Base-by-base conservation (phyloP, 2,888 invertebrate genomes). In the Watsonalla binaria region DNA sequence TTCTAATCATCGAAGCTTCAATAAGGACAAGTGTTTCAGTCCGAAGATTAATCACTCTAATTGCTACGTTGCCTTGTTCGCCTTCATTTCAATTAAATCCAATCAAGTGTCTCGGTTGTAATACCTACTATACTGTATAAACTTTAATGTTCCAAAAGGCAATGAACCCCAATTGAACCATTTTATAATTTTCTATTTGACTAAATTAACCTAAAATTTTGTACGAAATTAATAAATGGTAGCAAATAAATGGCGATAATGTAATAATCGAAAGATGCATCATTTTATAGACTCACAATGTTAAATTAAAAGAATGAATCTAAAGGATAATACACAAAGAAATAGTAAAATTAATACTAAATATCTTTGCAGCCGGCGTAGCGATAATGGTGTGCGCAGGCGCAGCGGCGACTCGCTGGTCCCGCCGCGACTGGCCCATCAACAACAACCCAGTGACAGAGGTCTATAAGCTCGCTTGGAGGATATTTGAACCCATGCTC, bases 301-400 rank as follows among this genome's bases (percentile, higher is more conserved):
- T 24, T 24, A 24, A 24, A 24, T 2, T 24, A 24, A 2, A 24
- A 24, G 24, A 24, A 24, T 24, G 1, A 24, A 24, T 24, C 24
- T n/a, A n/a, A n/a, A n/a, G n/a, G n/a, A 24, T 24, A 24, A 24
- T 24, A 24, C 24, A 14, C 39, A 9, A 51, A 6, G 2, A 51
- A 0, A 35, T 45, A 52, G 8, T 34, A 45, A 24, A 24, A 2
- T 51, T 51, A 35, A n/a, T 13, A 8, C 50, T 13, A 9, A 45
- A 48, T n/a, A 51, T 47, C 52, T 37, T 70, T 74, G 47, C 68
- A 90, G 90, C 90, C 48, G 90, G 90, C 33, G 89, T 90, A n/a
- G 89, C 89, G 2, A 80, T 90, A 45, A 90, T 90, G 90, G 80
- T 90, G 24, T 89, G 89, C 58, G 88, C 87, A n/a, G 80, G 72